Conservation (phyloP, 2,797 vertebrate species). For the Eupleurogrammus muticus region DNA sequence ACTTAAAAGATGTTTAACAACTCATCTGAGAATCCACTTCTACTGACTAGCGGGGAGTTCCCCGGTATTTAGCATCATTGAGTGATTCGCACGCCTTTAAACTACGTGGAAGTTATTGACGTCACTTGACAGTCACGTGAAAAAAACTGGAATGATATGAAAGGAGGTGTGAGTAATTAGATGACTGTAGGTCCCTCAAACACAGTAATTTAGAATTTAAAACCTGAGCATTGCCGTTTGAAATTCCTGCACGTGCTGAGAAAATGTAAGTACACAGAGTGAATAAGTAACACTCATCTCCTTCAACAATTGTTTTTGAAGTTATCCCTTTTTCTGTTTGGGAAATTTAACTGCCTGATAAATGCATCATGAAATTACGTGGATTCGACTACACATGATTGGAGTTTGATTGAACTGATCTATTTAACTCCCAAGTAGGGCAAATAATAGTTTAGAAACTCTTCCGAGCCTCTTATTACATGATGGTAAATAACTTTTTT, state of each 20-base stretch:
- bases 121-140: constrained; percentile 29
- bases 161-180: constrained; percentile 22
- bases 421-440: constrained; percentile 22
- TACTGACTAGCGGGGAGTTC: not conserved
- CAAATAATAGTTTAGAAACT: constrained; percentile 20
- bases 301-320: not conserved
- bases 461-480: constrained; percentile 27
- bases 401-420: constrained; percentile 43
- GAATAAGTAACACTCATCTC: not conserved
- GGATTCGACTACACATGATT: constrained; percentile 23
- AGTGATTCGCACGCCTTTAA: constrained; percentile 31
- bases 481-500: constrained; percentile 27
- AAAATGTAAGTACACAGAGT: constrained; percentile 16
- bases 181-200: constrained; percentile 5
- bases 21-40: constrained; percentile 4
- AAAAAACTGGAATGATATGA: constrained; percentile 25
- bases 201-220: constrained; percentile 30
- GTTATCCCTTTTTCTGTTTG: not conserved
- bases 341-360: constrained; percentile 12
- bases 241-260: constrained; percentile 41
- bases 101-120: constrained; percentile 11
- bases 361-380: constrained; percentile 16
- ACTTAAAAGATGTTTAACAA: not conserved
- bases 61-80: constrained; percentile 44
- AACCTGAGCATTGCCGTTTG: constrained; percentile 16